Evolutionary conservation across 2,888 invertebrate genomes (phyloP).

Genomic region (Parnassius orleans): DNA sequence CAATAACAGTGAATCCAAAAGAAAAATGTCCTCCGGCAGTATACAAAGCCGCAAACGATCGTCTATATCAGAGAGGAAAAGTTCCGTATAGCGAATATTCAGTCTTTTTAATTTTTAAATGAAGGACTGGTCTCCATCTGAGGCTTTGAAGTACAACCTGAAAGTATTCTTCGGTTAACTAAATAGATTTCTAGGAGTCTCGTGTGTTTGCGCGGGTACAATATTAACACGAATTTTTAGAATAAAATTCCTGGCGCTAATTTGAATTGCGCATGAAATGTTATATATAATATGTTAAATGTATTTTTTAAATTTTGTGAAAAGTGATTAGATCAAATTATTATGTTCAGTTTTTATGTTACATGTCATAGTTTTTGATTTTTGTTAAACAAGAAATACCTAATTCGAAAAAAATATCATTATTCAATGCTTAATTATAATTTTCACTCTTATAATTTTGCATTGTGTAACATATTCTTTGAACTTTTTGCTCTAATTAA

Average conservation of each 20-base stretch:
- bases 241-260: slow-evolving; percentile 18
- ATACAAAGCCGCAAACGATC: slow-evolving; percentile 70
- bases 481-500: no score
- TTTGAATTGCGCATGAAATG: slow-evolving; percentile 7
- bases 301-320: slow-evolving; percentile 17
- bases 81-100: slow-evolving; percentile 65
- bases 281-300: not conserved
- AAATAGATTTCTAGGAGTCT: slow-evolving; percentile 25
- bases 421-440: no score
- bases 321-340: slow-evolving; percentile 19
- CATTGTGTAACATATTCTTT: no score
- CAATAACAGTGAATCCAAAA: slow-evolving; percentile 51
- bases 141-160: slow-evolving; percentile 33
- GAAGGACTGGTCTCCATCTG: slow-evolving; percentile 36
- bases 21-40: slow-evolving; percentile 76
- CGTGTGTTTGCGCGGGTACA: slow-evolving; percentile 16
- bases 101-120: slow-evolving; percentile 30
- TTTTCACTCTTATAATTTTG: no score
- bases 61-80: slow-evolving; percentile 71
- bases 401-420: no score
- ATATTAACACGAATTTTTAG: slow-evolving; percentile 20
- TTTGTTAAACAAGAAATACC: no score
- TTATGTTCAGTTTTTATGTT: slow-evolving; percentile 19
- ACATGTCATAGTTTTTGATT: slow-evolving; percentile 2
- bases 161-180: slow-evolving; percentile 19